These are phyloP conservation scores for Epsilonema sp. DNA, from an alignment of 2,888 invertebrate genomes.

Conservation along the genomic window DNA sequence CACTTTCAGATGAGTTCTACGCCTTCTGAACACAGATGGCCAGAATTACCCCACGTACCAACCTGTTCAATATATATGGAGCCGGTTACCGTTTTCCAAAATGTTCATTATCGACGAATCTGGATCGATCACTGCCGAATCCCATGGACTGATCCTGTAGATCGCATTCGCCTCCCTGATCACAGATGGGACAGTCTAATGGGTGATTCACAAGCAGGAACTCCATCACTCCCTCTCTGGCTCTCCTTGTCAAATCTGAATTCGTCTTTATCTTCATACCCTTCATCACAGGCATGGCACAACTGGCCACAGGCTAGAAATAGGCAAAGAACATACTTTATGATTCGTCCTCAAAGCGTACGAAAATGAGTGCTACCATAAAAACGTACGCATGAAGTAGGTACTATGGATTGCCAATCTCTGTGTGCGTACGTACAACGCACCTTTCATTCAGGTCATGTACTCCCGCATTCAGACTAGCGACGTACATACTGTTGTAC, in stretches of 20 bases:
- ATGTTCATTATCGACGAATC: slow-evolving; percentile 75
- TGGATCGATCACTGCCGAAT: slow-evolving; percentile 65
- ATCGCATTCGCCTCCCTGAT: slow-evolving; percentile 56
- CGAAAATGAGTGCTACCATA: too few species aligned
- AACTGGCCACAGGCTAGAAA: slow-evolving; percentile 70
- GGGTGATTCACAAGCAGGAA: slow-evolving; percentile 95
- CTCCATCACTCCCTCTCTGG: slow-evolving; percentile 67
- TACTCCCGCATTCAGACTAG: too few species aligned
- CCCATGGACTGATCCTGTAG: slow-evolving; percentile 96
- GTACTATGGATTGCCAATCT: too few species aligned
- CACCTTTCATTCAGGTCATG: too few species aligned
- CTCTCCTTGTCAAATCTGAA: slow-evolving; percentile 56
- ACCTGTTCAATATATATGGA: too few species aligned
- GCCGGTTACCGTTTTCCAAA: slow-evolving; percentile 76
- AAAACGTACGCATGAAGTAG: too few species aligned
- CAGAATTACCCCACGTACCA: too few species aligned
- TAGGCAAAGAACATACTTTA: not conserved
- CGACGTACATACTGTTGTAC: too few species aligned
- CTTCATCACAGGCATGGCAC: slow-evolving; percentile 99
- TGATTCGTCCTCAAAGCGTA: too few species aligned
- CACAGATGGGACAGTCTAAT: slow-evolving; percentile 96
- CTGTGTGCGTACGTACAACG: too few species aligned
- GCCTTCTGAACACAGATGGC: too few species aligned
- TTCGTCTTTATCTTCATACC: slow-evolving; percentile 93
- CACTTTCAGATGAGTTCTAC: too few species aligned